A percentile compares a stretch with the other conserved stretches of the same genome.
Evolutionary conservation across 2,888 invertebrate species (phyloP).

Genomic region (Eulithis testata): DNA sequence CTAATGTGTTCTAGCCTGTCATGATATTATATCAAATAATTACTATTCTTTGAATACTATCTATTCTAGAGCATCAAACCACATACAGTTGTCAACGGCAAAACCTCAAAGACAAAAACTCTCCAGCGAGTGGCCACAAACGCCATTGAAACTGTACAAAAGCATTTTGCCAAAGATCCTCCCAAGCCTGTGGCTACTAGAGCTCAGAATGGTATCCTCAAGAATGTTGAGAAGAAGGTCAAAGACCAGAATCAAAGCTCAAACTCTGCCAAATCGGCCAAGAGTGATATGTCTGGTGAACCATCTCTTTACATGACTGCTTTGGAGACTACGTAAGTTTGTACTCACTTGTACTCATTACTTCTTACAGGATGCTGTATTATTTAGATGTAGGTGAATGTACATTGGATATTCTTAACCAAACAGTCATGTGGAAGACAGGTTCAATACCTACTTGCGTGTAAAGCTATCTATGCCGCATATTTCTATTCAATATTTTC

Average conservation of each 20-base stretch:
- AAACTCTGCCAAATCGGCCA: conserved; percentile 71
- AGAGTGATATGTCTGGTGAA: conserved; percentile 89
- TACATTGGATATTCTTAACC: no score
- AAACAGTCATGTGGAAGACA: no score
- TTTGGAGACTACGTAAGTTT: conserved; percentile 88
- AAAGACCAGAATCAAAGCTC: conserved; percentile 70
- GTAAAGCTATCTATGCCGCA: no score
- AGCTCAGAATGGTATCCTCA: conserved; percentile 75
- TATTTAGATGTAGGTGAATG: no score
- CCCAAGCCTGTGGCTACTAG: conserved; percentile 65
- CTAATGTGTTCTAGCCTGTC: no score
- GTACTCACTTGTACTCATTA: no score
- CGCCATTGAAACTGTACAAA: conserved; percentile 72
- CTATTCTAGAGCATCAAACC: conserved; percentile 73
- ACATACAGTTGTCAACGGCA: conserved; percentile 64
- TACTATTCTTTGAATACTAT: not conserved
- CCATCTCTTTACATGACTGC: conserved; percentile 92
- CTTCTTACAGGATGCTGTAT: no score
- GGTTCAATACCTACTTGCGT: no score
- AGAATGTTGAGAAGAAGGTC: conserved; percentile 66
- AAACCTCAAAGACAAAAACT: conserved; percentile 77
- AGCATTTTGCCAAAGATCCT: conserved; percentile 71
- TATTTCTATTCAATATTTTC: no score
- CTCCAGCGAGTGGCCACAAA: conserved; percentile 70
- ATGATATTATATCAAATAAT: no score